A percentile compares a stretch with the other conserved stretches of the same genome.
Evolutionary conservation across 2,113 vertebrate genomes (phyloP).

Genomic region (Microcebus tavaratra): DNA sequence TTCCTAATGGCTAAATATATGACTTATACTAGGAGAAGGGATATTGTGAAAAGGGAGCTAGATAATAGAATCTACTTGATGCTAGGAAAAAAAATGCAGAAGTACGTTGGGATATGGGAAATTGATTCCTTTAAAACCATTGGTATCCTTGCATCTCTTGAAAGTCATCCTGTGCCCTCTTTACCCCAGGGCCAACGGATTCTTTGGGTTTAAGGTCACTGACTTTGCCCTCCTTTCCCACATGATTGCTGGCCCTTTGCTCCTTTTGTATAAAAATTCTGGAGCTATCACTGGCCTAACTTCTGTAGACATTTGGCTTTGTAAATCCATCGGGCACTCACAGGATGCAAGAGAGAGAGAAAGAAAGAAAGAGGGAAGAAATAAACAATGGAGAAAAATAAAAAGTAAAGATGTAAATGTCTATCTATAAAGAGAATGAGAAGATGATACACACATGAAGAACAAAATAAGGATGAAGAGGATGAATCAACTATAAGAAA

Average conservation of each 20-base stretch:
- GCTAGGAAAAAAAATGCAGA: neutral
- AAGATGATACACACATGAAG: neutral
- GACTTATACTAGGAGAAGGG: neutral
- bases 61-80: neutral
- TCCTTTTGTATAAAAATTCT: neutral
- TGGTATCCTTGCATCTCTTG: neutral
- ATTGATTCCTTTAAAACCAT: neutral
- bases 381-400: neutral
- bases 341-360: neutral
- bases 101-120: neutral
- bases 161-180: neutral
- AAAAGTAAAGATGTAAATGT: neutral
- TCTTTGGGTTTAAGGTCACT: neutral
- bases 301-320: neutral
- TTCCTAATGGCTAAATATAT: neutral
- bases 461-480: neutral
- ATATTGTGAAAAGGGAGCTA: neutral
- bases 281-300: neutral
- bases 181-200: too few relatives aligned
- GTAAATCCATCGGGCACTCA: neutral
- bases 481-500: neutral
- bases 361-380: neutral
- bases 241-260: neutral
- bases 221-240: neutral
- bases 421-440: neutral